Evolutionary conservation across 2,888 invertebrate species (phyloP), one percentile per base, ranked within the genome.

Genomic region (Himalopsyche kuldschensis): DNA sequence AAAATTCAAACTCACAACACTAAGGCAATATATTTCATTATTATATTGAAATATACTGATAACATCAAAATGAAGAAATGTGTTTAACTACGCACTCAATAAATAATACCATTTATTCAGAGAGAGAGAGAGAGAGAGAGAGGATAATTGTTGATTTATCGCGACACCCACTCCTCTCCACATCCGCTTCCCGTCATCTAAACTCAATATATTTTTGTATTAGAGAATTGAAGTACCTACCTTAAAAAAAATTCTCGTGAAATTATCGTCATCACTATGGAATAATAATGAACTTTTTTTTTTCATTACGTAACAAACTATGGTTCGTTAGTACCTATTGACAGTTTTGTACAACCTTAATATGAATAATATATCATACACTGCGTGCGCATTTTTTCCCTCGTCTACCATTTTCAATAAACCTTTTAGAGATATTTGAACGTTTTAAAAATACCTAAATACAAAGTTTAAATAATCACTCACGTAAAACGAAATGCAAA

Each of bases 61-160:
- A 55, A 20, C 47, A 47, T 75, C 77, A 47, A 63, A 81, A 20
- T 3, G 75, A 82, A 41, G 75, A 75, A 82, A 78, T 82, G 81
- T 55, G 76, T 79, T 69, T 77, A 77, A 82, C 77, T 77, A 77
- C 80, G 77, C 69, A 41, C 77, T 48, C 82, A 77, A 84, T 84
- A 82, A 82, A 82, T 80, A 63, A 79, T 82, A 80, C 63, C 80
- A 82, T 84, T 79, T 82, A 82, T 75, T 78, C 75, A 78, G 69
- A 63, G 77, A 55, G 41, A 48, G 79, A 55, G 15, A 55, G 20
- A 55, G 41, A 48, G 79, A 55, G 15, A 55, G 20, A 55, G 55
- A 55, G 55, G 20, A 55, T 55, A 55, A 55, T 69, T 78, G 20
- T 75, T 77, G 47, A 82, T 84, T 84, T 82, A 84, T 84, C 84